These are phyloP conservation scores for Listronotus bonariensis DNA, from an alignment of 1,140 invertebrate genomes.

Conservation along the genomic window DNA sequence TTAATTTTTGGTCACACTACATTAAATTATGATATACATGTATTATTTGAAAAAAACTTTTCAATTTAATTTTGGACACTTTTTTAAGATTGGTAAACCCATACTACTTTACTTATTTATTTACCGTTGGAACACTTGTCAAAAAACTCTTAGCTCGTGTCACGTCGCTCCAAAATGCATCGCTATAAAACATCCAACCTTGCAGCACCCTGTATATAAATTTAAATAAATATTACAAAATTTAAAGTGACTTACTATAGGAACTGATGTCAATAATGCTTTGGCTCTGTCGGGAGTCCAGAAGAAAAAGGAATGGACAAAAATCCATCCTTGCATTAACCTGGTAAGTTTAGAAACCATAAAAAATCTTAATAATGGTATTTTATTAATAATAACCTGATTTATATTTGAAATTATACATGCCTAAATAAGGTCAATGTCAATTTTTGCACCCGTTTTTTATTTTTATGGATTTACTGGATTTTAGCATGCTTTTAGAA, in stretches of 20 bases:
- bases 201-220: slow-evolving; percentile 73
- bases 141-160: slow-evolving; percentile 72
- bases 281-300: slow-evolving; percentile 74
- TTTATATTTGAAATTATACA: too few species aligned
- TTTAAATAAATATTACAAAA: slow-evolving; percentile 14
- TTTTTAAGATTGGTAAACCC: neutral
- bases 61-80: too few species aligned
- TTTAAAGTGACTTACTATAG: slow-evolving; percentile 62
- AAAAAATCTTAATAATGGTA: too few species aligned
- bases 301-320: slow-evolving; percentile 68
- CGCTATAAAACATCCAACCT: slow-evolving; percentile 84
- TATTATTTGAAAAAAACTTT: too few species aligned
- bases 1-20: too few species aligned
- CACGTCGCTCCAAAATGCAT: slow-evolving; percentile 69
- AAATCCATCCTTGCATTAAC: slow-evolving; percentile 90
- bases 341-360: slow-evolving; percentile 54
- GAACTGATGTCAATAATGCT: slow-evolving; percentile 79
- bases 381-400: too few species aligned
- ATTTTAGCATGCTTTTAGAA: neutral
- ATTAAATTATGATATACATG: too few species aligned
- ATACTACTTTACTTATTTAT: slow-evolving; percentile 32
- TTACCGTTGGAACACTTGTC: slow-evolving; percentile 76
- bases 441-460: too few species aligned
- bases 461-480: neutral
- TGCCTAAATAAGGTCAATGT: too few species aligned